A percentile compares a stretch with the other conserved stretches of the same genome.
Evolutionary conservation across 1,140 invertebrate genomes (phyloP).

Genomic region (Saccostrea glomerata): DNA sequence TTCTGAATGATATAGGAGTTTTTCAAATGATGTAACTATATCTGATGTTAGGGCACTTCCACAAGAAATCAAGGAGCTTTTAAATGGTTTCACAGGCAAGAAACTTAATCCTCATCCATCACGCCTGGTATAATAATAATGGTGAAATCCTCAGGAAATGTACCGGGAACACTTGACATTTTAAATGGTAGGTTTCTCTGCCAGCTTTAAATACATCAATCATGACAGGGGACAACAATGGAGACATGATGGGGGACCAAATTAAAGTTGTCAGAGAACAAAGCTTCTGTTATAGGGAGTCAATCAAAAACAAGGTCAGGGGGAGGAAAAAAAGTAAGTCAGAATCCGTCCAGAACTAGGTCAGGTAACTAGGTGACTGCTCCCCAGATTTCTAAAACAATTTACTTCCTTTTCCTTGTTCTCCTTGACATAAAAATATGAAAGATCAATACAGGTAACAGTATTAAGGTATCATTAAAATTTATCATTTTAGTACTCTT

Average conservation of each 20-base stretch:
- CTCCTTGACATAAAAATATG: too few species aligned
- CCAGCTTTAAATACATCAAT: neutral
- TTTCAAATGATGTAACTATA: neutral
- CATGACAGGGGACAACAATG: neutral
- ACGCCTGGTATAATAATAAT: neutral
- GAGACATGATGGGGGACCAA: neutral
- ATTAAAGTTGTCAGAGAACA: neutral
- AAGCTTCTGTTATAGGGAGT: neutral
- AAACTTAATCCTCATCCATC: neutral
- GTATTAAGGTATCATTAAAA: too few species aligned
- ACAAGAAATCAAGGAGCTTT: neutral
- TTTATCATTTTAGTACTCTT: too few species aligned
- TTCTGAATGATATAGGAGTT: neutral
- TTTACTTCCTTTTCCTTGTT: too few species aligned
- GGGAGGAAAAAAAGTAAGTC: neutral
- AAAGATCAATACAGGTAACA: too few species aligned
- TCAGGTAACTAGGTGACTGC: too few species aligned
- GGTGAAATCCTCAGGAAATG: neutral
- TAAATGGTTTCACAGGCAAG: neutral
- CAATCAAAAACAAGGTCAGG: neutral
- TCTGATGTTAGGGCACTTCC: neutral
- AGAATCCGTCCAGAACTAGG: neutral
- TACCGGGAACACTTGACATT: neutral
- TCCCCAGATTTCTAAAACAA: too few species aligned
- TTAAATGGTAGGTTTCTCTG: neutral